Percentiles rank a stretch among this genome's conserved stretches.
phyloP scores from a whole-genome alignment of 2,888 invertebrate genomes.

The Heliconius ismenius region DNA sequence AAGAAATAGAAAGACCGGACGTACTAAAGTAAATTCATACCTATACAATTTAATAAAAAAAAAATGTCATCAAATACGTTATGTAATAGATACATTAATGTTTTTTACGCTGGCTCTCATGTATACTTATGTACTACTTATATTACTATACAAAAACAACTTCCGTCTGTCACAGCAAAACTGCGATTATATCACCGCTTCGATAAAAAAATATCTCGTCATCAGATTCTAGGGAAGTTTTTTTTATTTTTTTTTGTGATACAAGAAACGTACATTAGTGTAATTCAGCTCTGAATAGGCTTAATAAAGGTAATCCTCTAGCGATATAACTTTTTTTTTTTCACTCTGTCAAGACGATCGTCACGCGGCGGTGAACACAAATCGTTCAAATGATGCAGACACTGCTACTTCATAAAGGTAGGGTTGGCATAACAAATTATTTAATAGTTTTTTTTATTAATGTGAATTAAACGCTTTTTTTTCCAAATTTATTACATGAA shows the following conservation, averaged over 20 bases:
- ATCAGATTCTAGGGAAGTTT: slow-evolving; percentile 11
- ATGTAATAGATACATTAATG: slow-evolving; percentile 7
- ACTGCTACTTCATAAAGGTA: slow-evolving; percentile 44
- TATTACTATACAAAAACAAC: slow-evolving; percentile 13
- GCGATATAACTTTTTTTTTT: slow-evolving; percentile 35
- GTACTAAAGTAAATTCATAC: no score
- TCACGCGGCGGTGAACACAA: slow-evolving; percentile 50
- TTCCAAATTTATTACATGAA: no score
- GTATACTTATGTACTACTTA: not conserved
- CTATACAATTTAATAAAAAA: no score
- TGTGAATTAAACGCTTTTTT: not conserved
- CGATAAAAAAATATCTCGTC: slow-evolving; percentile 15
- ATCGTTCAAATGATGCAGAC: slow-evolving; percentile 48
- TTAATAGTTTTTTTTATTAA: not conserved
- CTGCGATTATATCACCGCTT: slow-evolving; percentile 13
- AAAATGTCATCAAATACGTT: not conserved
- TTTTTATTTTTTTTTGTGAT: slow-evolving; percentile 20
- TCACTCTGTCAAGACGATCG: slow-evolving; percentile 47
- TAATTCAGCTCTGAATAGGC: slow-evolving; percentile 38
- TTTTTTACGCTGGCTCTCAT: not conserved
- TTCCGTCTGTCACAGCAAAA: slow-evolving; percentile 27
- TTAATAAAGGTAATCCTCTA: slow-evolving; percentile 36
- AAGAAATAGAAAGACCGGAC: not conserved
- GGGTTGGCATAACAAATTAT: slow-evolving; percentile 35
- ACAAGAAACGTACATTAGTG: slow-evolving; percentile 27